A percentile compares a stretch with the other conserved stretches of the same genome.
Conservation (phyloP, 2,888 invertebrate genomes). For the Romanomermis culicivorax region DNA sequence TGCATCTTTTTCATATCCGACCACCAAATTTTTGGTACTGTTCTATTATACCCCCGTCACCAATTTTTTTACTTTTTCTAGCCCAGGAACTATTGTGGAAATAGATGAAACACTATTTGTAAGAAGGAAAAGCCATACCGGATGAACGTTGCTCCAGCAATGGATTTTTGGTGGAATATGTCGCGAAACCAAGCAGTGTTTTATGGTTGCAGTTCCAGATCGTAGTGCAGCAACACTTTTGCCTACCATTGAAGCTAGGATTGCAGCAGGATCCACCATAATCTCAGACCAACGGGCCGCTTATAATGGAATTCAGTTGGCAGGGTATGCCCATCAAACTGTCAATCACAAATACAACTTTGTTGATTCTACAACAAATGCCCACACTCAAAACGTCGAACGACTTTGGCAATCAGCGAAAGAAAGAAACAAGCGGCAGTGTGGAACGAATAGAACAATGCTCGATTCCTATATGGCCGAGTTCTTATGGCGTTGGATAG, state of each 20-base stretch:
- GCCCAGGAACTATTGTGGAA: not conserved
- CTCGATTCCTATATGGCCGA: too few relatives aligned
- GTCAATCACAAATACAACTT: too few relatives aligned
- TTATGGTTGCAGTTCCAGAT: conserved; percentile 7
- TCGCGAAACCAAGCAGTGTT: conserved; percentile 10
- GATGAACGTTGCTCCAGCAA: conserved; percentile 8
- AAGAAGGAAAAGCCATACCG: conserved; percentile 8
- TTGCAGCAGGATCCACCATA: conserved; percentile 14
- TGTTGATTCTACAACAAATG: too few relatives aligned
- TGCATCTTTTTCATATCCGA: too few relatives aligned
- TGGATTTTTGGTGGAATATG: conserved; percentile 12
- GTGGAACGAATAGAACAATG: too few relatives aligned
- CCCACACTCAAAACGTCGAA: too few relatives aligned
- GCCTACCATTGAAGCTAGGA: conserved; percentile 13
- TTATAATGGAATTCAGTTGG: not conserved
- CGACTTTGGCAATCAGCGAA: too few relatives aligned
- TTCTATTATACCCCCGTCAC: too few relatives aligned
- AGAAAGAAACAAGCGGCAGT: too few relatives aligned
- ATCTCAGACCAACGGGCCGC: not conserved
- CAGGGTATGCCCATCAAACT: conserved; percentile 9
- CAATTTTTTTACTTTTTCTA: too few relatives aligned
- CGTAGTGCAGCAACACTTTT: conserved; percentile 5
- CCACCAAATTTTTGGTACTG: too few relatives aligned
- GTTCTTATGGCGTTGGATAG: too few relatives aligned
- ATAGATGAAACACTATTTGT: not conserved